Evolutionary conservation across 2,113 vertebrate species (phyloP).

Genomic region (Psittacus erithacus): DNA sequence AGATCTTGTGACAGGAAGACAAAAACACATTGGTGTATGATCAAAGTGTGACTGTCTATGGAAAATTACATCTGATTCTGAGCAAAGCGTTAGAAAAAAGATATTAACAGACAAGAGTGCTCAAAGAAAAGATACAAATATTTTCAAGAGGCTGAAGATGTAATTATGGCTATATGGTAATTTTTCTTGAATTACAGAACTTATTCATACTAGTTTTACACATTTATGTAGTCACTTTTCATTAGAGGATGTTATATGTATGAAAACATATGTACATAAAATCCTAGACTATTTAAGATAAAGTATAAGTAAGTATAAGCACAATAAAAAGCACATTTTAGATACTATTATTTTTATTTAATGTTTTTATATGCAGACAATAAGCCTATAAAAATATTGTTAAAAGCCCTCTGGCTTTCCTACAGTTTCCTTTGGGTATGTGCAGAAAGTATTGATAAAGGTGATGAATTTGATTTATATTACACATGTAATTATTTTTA

Average conservation of each 20-base stretch:
- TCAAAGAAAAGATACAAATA: not conserved
- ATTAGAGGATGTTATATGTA: not conserved
- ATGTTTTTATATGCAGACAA: not conserved
- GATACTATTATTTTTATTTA: not conserved
- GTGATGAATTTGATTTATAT: not conserved
- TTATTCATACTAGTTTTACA: not conserved
- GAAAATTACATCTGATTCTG: not conserved
- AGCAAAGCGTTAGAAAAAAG: not conserved
- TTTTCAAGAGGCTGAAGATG: not conserved
- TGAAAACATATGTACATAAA: not conserved
- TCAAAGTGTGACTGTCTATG: not conserved
- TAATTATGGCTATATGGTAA: not conserved
- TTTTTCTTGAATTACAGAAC: not conserved
- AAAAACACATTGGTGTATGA: not conserved
- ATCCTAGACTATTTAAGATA: not conserved
- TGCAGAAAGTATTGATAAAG: not conserved
- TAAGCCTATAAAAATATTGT: not conserved
- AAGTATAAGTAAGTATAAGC: not conserved
- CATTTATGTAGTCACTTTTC: not conserved
- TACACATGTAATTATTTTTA: not conserved
- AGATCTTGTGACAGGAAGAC: not conserved
- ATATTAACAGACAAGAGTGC: not conserved
- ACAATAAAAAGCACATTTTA: not conserved
- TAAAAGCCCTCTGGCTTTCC: not conserved
- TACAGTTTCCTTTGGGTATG: not conserved